Base-by-base conservation (phyloP, 2,888 invertebrate species). In the Pristionchus exspectatus region DNA sequence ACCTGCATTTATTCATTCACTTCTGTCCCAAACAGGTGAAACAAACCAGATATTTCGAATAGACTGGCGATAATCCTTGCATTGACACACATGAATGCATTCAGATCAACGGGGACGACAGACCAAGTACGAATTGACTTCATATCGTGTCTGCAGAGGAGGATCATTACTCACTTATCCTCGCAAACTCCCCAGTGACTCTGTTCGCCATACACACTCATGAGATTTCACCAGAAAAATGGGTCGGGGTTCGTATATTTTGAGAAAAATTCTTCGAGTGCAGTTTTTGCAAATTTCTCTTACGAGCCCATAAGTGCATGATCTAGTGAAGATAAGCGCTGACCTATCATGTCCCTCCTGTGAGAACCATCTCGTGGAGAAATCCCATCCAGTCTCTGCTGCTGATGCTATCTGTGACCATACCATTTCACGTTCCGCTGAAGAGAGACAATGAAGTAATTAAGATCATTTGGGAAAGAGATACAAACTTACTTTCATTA, bases 381-480 rank as follows among this genome's bases (percentile, higher is more conserved):
- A 98, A 95, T 98, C 98, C 98, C 98, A 98, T 5, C 98, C 98
- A 0, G 98, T 98, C 95, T 98, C 98, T 0, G 98, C 98, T 0
- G 94, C 95, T 33, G 94, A 92, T 21, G 94, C 94, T 18, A 95
- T 92, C 91, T 95, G 93, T 44, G 94, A 94, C 95, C 95, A 95
- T 87, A 94, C 91, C 59, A 91, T 90, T 16, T 92, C 90, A 50
- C 91, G 91, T 81, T 92, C 92, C 5, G 90, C 93, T 92, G 69
- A 95, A 24, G 69, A 24, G 69, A n/a, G 27, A 27, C n/a, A 30
- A 24, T 2, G 14, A 27, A 24, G 1, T 14, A 69, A 10, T 21
- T 21, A 4, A 44, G n/a, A 50, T 44, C 24, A 44, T 4, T 12
- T 1, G 50, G 38, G 44, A 30, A 12, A 77, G 38, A 74, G 27